A percentile compares a stretch with the other conserved stretches of the same genome.
These are phyloP conservation scores for Drosophila limbata DNA, from an alignment of 2,888 invertebrate species.

Conservation along the genomic window DNA sequence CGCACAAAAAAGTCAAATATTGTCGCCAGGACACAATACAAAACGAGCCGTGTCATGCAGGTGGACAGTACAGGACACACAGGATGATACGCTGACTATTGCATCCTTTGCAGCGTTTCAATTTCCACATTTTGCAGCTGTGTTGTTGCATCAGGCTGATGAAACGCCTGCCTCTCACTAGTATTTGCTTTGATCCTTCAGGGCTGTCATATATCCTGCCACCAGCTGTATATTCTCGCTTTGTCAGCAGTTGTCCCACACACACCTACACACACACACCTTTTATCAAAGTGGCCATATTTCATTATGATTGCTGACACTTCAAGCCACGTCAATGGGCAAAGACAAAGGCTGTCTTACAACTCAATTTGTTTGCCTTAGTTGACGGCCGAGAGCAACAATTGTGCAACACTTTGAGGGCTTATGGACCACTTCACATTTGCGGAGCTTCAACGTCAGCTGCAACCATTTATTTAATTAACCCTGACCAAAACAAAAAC, in stretches of 20 bases:
- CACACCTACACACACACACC: slow-evolving; percentile 1
- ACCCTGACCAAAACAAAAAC: background rate
- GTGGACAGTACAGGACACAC: background rate
- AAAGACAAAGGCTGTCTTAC: slow-evolving; percentile 52
- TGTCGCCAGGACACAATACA: slow-evolving; percentile 15
- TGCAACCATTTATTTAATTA: slow-evolving; percentile 47
- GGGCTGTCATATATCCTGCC: slow-evolving; percentile 50
- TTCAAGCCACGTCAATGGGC: slow-evolving; percentile 65
- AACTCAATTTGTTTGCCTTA: slow-evolving; percentile 74
- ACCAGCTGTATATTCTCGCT: slow-evolving; percentile 1
- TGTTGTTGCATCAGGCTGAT: slow-evolving; percentile 47
- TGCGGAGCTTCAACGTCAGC: background rate
- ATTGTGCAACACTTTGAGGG: slow-evolving; percentile 54
- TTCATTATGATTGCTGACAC: slow-evolving; percentile 75
- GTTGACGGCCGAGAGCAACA: slow-evolving; percentile 27
- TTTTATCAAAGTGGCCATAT: slow-evolving; percentile 52
- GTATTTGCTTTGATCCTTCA: slow-evolving; percentile 59
- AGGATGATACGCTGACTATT: slow-evolving; percentile 48
- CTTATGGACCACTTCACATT: slow-evolving; percentile 25
- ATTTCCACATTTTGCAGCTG: slow-evolving; percentile 49
- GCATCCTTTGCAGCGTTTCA: slow-evolving; percentile 66
- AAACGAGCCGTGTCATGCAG: slow-evolving; percentile 2
- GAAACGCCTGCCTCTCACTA: slow-evolving; percentile 48
- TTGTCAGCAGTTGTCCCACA: slow-evolving; percentile 1
- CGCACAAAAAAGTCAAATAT: slow-evolving; percentile 14